A percentile compares a stretch with the other conserved stretches of the same genome.
Evolutionary conservation across 2,113 vertebrate species (phyloP).

Genomic region (Dunckerocampus dactyliophorus): DNA sequence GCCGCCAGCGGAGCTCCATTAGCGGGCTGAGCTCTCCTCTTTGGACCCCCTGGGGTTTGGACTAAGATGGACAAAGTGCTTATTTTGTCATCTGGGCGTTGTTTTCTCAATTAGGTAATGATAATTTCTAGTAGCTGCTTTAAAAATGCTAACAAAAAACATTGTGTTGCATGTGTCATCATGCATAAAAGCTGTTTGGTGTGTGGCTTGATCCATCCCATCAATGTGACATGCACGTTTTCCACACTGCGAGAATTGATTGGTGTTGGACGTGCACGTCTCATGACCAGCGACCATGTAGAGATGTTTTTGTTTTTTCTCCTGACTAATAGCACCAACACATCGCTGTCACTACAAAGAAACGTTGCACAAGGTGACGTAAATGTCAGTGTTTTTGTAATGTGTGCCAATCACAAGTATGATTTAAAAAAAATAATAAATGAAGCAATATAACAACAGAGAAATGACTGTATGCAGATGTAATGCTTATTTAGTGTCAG

Average conservation of each 20-base stretch:
- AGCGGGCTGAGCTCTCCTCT: constrained; percentile 36
- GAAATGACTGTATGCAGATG: no score
- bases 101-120: constrained; percentile 38
- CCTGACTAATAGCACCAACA: neutral
- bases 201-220: neutral
- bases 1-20: constrained; percentile 24
- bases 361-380: constrained; percentile 4
- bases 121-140: no score
- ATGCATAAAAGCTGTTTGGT: neutral
- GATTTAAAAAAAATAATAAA: no score
- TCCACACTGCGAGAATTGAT: neutral
- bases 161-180: no score
- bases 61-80: constrained; percentile 32
- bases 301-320: no score
- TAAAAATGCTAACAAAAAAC: no score
- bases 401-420: no score
- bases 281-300: no score
- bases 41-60: neutral
- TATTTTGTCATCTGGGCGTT: constrained; percentile 1
- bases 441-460: no score
- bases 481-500: no score
- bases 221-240: neutral
- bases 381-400: neutral
- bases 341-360: constrained; percentile 4
- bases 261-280: neutral